phyloP scores from a whole-genome alignment of 2,113 vertebrate species.

The Ceratotherium simum region DNA sequence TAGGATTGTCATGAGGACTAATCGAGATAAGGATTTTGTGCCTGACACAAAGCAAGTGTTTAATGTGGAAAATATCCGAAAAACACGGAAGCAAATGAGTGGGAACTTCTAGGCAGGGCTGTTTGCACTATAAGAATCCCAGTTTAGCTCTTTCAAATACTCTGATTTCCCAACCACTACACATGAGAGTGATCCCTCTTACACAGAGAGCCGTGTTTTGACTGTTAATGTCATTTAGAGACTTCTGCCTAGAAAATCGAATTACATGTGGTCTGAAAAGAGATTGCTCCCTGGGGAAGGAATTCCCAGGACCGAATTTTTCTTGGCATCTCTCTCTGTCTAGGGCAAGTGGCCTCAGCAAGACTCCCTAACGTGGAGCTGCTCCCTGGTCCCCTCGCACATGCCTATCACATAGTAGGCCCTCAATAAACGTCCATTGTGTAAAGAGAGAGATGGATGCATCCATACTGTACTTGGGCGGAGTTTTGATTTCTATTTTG shows the following conservation, averaged over 20 bases:
- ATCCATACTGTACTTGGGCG: neutral
- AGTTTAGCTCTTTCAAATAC: neutral
- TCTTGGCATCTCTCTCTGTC: neutral
- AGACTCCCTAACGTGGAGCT: neutral
- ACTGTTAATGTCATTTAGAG: neutral
- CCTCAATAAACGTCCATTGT: neutral
- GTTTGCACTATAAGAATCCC: neutral
- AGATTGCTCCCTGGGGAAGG: neutral
- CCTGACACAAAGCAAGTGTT: neutral
- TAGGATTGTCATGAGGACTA: neutral
- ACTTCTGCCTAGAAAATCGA: neutral
- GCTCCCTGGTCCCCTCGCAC: neutral
- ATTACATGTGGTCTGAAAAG: neutral
- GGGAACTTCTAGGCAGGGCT: neutral
- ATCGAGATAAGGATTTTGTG: neutral
- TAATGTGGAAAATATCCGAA: neutral
- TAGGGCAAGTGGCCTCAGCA: neutral
- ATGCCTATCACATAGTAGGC: neutral
- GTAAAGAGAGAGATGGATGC: neutral
- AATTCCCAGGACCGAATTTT: neutral
- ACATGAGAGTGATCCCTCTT: accelerated
- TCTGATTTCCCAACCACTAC: neutral
- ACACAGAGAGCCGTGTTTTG: neutral
- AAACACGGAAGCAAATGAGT: neutral
- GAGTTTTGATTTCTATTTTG: neutral